Base-by-base conservation (phyloP, 2,888 invertebrate genomes). In the Exephanes ischioxanthus region DNA sequence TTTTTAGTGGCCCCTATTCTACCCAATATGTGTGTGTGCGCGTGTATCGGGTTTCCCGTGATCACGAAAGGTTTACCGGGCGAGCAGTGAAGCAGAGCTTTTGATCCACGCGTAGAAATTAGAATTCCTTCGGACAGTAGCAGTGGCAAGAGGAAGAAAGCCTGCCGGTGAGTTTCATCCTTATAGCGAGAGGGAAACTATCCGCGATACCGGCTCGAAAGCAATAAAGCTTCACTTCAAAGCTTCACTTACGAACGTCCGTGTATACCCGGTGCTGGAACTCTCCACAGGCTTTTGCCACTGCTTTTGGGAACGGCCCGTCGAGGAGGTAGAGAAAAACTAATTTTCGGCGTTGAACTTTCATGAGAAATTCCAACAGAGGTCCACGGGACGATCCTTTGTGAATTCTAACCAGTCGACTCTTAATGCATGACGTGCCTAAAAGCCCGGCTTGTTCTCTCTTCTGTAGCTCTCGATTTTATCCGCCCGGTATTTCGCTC, bases 321-420 rank as follows among this genome's bases (percentile, higher is more conserved):
- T 45, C 45, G 55, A 41, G 73, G 37, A 83, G 68, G 16, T 66
- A 83, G 80, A 84, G 87, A 84, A 87, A 87, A 88, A 89, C 87
- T 89, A 88, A 89, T 90, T 89, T 84, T 88, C 86, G 80, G 72
- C 67, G 84, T 86, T 90, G 87, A 90, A 90, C 87, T 89, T 89
- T 89, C 84, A 83, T 88, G 85, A 89, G 88, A 90, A 88, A 89
- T 88, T 88, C 83, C 87, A 67, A 55, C 80, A 63, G 63, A 63
- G 63, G 63, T 45, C 61, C 37, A 84, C 76, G 77, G 66, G 81
- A 51, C 72, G 71, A 63, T 83, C 84, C 87, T 87, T 89, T 90
- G 89, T 90, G 89, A 76, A 88, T 89, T 80, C 78, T 79, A 80
- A 73, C 66, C 83, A 45, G 55, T 33, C 76, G 66, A 61, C 87